phyloP scores from a whole-genome alignment of 2,113 vertebrate species.

The Megaceryle maxima region DNA sequence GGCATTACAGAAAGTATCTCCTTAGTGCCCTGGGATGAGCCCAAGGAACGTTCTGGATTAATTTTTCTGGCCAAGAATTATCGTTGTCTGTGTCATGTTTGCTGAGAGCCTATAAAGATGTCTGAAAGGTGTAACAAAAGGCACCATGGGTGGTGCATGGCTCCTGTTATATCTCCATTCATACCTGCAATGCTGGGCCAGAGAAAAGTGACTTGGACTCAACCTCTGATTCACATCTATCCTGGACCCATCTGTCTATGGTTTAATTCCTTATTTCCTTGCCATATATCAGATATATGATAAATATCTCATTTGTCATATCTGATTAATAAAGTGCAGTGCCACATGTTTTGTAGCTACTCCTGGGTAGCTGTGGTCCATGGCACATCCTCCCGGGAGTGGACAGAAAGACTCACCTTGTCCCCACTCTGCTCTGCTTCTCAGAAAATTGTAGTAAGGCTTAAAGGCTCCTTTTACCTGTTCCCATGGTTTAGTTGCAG shows the following conservation, averaged over 20 bases:
- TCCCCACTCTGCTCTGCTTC: neutral
- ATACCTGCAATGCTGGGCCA: neutral
- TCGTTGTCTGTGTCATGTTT: neutral
- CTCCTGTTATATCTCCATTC: neutral
- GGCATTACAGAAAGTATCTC: neutral
- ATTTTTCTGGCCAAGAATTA: neutral
- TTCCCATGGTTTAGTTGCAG: neutral
- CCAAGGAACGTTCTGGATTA: neutral
- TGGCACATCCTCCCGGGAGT: neutral
- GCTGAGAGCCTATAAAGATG: neutral
- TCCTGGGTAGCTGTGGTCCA: accelerated
- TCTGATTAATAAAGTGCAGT: neutral
- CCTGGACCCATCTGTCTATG: neutral
- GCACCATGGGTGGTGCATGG: neutral
- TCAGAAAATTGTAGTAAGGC: neutral
- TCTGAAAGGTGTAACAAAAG: neutral
- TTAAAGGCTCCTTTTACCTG: neutral
- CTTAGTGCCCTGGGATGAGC: neutral
- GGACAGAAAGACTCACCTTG: neutral
- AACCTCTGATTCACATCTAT: neutral
- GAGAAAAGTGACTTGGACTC: neutral
- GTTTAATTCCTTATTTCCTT: neutral
- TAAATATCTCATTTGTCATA: neutral
- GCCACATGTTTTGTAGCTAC: neutral
- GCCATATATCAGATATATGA: neutral